phyloP scores from a whole-genome alignment of 2,888 invertebrate species.

The Drosophila emarginata region DNA sequence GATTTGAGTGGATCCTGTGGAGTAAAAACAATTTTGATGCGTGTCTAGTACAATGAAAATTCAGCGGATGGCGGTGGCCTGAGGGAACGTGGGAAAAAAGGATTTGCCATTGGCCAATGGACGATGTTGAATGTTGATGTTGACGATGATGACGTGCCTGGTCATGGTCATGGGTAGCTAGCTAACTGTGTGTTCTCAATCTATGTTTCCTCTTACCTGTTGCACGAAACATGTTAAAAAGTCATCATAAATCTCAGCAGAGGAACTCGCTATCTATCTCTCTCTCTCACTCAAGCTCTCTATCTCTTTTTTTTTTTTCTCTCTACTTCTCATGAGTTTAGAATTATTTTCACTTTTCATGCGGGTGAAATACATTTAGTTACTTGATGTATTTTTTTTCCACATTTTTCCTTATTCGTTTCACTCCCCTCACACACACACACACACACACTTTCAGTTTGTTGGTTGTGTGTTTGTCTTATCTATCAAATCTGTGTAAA shows the following conservation, averaged over 20 bases:
- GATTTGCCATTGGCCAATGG: slow-evolving; percentile 56
- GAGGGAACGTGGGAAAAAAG: slow-evolving; percentile 73
- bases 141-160: slow-evolving; percentile 58
- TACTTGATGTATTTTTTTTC: not conserved
- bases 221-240: slow-evolving; percentile 69
- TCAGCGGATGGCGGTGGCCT: slow-evolving; percentile 24
- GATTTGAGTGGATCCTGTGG: slow-evolving; percentile 16
- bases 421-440: slow-evolving; percentile 17
- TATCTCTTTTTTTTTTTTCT: slow-evolving; percentile 7
- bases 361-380: slow-evolving; percentile 23
- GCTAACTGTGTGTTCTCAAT: slow-evolving; percentile 24
- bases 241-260: slow-evolving; percentile 71
- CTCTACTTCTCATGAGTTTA: slow-evolving; percentile 12
- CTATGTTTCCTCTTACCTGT: slow-evolving; percentile 59
- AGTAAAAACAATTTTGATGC: slow-evolving; percentile 21
- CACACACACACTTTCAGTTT: not conserved
- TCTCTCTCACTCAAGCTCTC: not conserved
- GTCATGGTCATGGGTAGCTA: slow-evolving; percentile 42
- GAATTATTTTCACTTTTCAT: slow-evolving; percentile 65
- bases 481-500: slow-evolving; percentile 74
- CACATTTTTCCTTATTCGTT: no score
- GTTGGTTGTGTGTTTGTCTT: slow-evolving; percentile 47
- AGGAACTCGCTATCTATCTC: slow-evolving; percentile 11
- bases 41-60: slow-evolving; percentile 44
- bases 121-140: not conserved